These are phyloP conservation scores for Chymomyza fuscimana DNA, from an alignment of 2,888 invertebrate species.

Conservation along the genomic window DNA sequence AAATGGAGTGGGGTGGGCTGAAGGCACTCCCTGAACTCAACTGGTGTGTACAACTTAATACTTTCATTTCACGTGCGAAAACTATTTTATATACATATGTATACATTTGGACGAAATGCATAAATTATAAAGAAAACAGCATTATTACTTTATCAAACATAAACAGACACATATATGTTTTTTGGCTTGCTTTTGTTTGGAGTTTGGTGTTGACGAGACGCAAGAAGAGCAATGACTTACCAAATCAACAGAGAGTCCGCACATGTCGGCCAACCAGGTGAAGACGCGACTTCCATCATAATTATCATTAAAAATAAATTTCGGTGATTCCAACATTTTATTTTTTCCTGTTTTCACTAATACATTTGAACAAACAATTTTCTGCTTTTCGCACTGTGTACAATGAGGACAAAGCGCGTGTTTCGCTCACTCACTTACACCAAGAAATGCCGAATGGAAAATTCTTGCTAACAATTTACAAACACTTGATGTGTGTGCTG, in stretches of 20 bases:
- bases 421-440: neutral
- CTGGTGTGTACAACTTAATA: conserved; percentile 9
- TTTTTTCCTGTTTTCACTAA: conserved; percentile 20
- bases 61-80: neutral
- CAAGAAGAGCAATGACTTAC: conserved; percentile 81
- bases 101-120: neutral
- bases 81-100: too few relatives aligned
- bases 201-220: neutral
- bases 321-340: conserved; percentile 73
- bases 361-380: neutral
- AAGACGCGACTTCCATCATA: conserved; percentile 88
- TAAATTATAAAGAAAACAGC: neutral
- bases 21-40: conserved; percentile 14
- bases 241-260: conserved; percentile 89
- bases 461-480: conserved; percentile 28
- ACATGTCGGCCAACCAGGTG: conserved; percentile 84
- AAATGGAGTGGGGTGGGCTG: too few relatives aligned
- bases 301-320: conserved; percentile 74
- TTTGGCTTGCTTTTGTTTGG: neutral
- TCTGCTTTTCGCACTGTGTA: neutral
- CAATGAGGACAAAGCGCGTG: neutral
- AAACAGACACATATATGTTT: neutral
- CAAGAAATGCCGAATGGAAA: conserved; percentile 19
- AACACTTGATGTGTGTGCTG: neutral
- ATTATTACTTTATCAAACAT: neutral